Conservation (phyloP, 2,888 invertebrate species). For the Drosophila picticornis region DNA sequence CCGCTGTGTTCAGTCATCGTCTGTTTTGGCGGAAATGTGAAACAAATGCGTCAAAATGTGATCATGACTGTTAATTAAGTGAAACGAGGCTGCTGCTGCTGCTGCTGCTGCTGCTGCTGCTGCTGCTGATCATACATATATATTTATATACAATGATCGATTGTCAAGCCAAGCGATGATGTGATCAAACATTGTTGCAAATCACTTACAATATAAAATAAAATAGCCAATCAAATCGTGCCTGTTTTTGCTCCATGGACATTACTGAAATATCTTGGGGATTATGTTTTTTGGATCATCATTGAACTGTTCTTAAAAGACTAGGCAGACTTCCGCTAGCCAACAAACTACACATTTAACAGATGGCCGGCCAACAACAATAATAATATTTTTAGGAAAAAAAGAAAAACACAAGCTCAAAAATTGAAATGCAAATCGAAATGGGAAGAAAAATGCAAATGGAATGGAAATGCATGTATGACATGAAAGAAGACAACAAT, state of each 20-base stretch:
- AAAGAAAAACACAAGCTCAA: not conserved
- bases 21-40: conserved; percentile 47
- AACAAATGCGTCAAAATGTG: conserved; percentile 51
- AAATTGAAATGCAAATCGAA: conserved; percentile 22
- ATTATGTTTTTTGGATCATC: conserved; percentile 1
- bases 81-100: conserved; percentile 37
- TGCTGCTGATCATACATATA: conserved; percentile 7
- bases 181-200: conserved; percentile 23
- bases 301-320: not conserved
- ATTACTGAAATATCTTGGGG: not conserved
- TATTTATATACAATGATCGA: conserved; percentile 1
- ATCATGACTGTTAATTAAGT: conserved; percentile 57
- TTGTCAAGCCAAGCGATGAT: conserved; percentile 30
- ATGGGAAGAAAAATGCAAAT: conserved; percentile 24
- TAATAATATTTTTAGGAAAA: conserved; percentile 17
- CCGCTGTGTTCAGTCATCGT: conserved; percentile 14
- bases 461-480: conserved; percentile 30
- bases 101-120: conserved; percentile 9
- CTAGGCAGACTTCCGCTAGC: not conserved
- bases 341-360: not conserved
- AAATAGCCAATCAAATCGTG: not conserved
- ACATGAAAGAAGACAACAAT: conserved; percentile 42
- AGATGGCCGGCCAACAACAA: conserved; percentile 19
- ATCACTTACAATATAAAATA: not conserved
- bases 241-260: not conserved